Conservation (phyloP, 2,888 invertebrate species). For the Chymomyza amoena region DNA sequence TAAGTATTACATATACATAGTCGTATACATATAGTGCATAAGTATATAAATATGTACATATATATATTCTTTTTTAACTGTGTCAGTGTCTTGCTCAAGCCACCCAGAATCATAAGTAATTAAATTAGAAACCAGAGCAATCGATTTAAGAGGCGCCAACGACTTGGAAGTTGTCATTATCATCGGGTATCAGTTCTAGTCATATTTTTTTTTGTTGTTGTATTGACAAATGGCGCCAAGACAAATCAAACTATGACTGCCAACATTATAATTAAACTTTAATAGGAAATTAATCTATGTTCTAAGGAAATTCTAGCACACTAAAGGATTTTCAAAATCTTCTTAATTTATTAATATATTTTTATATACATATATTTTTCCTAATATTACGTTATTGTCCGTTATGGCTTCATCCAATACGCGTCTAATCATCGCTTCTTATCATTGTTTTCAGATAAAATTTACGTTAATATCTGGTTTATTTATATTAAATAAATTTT, state of each 20-base stretch:
- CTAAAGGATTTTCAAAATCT: too few species aligned
- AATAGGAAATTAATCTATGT: too few species aligned
- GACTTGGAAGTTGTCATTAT: neutral
- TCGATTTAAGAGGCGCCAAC: neutral
- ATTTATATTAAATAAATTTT: too few species aligned
- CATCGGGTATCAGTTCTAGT: neutral
- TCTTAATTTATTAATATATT: too few species aligned
- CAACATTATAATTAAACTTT: neutral
- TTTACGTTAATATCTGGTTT: too few species aligned
- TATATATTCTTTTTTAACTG: neutral
- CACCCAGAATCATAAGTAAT: neutral
- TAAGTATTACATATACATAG: neutral
- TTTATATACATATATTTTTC: too few species aligned
- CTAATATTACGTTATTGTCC: too few species aligned
- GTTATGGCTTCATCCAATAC: too few species aligned
- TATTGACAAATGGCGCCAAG: constrained; percentile 50
- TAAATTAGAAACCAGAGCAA: constrained; percentile 1
- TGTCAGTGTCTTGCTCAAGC: neutral
- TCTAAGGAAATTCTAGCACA: too few species aligned
- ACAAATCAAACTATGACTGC: constrained; percentile 44
- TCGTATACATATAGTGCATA: neutral
- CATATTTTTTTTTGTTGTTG: neutral
- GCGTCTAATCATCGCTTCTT: too few species aligned
- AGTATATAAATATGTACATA: neutral
- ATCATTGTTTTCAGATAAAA: too few species aligned